Base-by-base conservation (phyloP, 2,797 vertebrate species). In the Pseudomugil tenellus region DNA sequence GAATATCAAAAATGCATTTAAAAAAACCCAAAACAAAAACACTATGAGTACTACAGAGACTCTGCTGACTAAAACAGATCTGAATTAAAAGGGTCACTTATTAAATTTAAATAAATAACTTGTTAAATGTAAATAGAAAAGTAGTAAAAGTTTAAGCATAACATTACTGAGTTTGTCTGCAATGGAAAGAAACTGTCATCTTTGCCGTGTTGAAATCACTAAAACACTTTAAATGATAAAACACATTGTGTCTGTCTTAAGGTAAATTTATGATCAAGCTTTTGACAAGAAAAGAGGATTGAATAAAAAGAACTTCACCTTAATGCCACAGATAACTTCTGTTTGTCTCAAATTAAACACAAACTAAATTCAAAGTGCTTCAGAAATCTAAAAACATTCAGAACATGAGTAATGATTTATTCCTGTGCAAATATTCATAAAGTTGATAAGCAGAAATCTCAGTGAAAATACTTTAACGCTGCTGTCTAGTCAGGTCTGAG, bases 141-240 rank as follows among this genome's bases (percentile, higher is more conserved):
- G 3, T 13, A 55, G 9, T 29, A n/a, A 46, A n/a, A 21, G 6
- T 43, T 65, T 19, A 9, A 34, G 11, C 21, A 46, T 0, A n/a
- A 34, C 14, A 19, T 32, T 16, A 21, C 13, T 43, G 28, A 56
- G 26, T n/a, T 19, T 16, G 16, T 28, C n/a, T 17, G 53, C 39
- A 41, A 41, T 4, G 37, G 21, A 17, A 51, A 1, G 26, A 51
- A 37, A 37, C 1, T 26, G 4, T 5, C 9, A 28, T 52, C 35
- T 49, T 10, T 62, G 23, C 21, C 32, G 9, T 35, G 12, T 23
- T 54, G 13, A 64, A 64, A 54, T 64, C n/a, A n/a, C n/a, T n/a
- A n/a, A n/a, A n/a, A n/a, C n/a, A n/a, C n/a, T n/a, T n/a, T n/a
- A n/a, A n/a, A n/a, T n/a, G n/a, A n/a, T n/a, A n/a, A n/a, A n/a